Percentiles rank a stretch among this genome's conserved stretches.
Conservation (phyloP, 2,113 vertebrate genomes). For the Pristiophorus japonicus region DNA sequence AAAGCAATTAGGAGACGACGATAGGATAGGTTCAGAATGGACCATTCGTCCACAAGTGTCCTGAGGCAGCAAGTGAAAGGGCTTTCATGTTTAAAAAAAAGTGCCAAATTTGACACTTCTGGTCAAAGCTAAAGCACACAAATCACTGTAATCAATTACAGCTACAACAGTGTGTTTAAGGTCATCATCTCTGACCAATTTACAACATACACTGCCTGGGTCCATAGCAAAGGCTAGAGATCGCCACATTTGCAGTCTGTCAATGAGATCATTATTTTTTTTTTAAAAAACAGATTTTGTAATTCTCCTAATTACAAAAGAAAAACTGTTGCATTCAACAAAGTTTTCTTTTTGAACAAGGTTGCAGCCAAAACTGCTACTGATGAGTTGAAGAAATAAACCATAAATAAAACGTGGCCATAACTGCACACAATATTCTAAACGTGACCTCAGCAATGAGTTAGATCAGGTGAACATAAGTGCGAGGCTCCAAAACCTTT, state of each 20-base stretch:
- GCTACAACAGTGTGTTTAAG: not conserved
- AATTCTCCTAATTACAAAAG: not conserved
- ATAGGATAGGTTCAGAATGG: too few species aligned
- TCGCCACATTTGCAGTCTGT: not conserved
- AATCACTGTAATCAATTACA: not conserved
- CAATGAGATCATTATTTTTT: not conserved
- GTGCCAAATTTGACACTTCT: constrained; percentile 1
- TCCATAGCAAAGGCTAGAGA: not conserved
- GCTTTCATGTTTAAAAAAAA: not conserved
- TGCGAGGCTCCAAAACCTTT: not conserved
- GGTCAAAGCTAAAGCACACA: not conserved
- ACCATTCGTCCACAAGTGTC: too few species aligned
- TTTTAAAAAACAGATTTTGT: not conserved
- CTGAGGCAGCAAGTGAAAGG: too few species aligned
- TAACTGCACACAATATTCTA: not conserved
- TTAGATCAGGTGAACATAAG: not conserved
- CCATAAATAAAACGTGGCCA: not conserved
- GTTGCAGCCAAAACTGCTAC: not conserved
- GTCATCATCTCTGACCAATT: not conserved
- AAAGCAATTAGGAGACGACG: not conserved
- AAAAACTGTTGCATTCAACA: not conserved
- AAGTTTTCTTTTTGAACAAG: not conserved
- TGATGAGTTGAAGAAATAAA: not conserved
- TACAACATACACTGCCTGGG: not conserved
- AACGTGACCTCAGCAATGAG: not conserved